These are phyloP conservation scores for Eurystomus glaucurus DNA, from an alignment of 2,797 vertebrate species.

Conservation along the genomic window DNA sequence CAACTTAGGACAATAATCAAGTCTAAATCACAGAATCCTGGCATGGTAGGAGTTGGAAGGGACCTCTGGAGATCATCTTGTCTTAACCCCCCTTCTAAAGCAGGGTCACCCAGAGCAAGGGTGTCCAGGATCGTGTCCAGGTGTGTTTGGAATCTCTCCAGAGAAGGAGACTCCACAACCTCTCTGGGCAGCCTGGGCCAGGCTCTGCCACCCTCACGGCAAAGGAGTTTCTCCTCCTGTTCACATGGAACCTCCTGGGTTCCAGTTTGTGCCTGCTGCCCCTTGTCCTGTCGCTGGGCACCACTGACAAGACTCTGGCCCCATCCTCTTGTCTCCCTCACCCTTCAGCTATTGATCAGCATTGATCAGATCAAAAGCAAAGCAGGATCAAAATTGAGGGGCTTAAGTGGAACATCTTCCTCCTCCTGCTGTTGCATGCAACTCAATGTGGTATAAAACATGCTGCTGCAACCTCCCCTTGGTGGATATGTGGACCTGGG, in stretches of 20 bases:
- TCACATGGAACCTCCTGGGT: not conserved
- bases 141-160: too few species aligned
- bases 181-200: too few species aligned
- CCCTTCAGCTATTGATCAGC: not conserved
- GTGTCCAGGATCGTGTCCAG: too few species aligned
- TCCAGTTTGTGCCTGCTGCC: not conserved
- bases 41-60: not conserved
- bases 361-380: not conserved
- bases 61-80: not conserved
- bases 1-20: not conserved
- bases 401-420: not conserved
- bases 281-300: not conserved
- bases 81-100: too few species aligned
- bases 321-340: not conserved
- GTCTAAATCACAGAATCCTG: not conserved
- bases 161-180: too few species aligned
- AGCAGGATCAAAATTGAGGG: not conserved
- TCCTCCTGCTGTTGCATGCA: rapidly evolving
- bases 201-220: not conserved
- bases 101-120: too few species aligned
- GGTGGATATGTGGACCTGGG: rapidly evolving
- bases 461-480: not conserved
- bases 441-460: rapidly evolving
- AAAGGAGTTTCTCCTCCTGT: not conserved
- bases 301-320: not conserved